Evolutionary conservation across 2,113 vertebrate species (phyloP).

Genomic region (Corythaixoides concolor): DNA sequence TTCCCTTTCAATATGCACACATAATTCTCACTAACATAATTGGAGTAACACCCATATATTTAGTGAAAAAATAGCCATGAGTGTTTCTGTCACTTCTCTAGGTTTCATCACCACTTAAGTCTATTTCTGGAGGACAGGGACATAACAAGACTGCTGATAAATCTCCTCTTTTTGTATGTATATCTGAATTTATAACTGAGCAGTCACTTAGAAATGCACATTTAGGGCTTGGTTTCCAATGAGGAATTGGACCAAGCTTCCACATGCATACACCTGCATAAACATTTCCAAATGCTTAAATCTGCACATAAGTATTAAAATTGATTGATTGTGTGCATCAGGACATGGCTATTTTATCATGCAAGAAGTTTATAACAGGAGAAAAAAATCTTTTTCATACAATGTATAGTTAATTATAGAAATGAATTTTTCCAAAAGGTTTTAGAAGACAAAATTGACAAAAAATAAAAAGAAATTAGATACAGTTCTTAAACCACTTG

Average conservation of each 20-base stretch:
- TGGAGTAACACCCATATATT: background rate
- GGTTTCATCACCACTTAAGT: background rate
- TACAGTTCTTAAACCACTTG: background rate
- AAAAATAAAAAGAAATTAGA: background rate
- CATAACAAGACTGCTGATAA: background rate
- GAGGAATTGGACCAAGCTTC: background rate
- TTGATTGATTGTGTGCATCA: background rate
- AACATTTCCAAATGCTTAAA: background rate
- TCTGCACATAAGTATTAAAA: background rate
- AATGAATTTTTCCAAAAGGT: background rate
- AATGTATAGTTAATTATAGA: background rate
- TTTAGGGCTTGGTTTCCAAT: background rate
- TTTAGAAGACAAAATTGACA: background rate
- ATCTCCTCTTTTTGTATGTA: background rate
- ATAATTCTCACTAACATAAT: slow-evolving; percentile 3
- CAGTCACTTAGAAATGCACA: background rate
- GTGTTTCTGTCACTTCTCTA: background rate
- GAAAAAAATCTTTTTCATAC: background rate
- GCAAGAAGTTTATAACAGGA: background rate
- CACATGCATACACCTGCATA: background rate
- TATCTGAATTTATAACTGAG: slow-evolving; percentile 15
- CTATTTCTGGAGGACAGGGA: background rate
- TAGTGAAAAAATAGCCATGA: background rate
- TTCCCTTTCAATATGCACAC: background rate
- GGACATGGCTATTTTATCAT: background rate